Conservation (phyloP, 1,140 invertebrate species). For the Ooceraea biroi region DNA sequence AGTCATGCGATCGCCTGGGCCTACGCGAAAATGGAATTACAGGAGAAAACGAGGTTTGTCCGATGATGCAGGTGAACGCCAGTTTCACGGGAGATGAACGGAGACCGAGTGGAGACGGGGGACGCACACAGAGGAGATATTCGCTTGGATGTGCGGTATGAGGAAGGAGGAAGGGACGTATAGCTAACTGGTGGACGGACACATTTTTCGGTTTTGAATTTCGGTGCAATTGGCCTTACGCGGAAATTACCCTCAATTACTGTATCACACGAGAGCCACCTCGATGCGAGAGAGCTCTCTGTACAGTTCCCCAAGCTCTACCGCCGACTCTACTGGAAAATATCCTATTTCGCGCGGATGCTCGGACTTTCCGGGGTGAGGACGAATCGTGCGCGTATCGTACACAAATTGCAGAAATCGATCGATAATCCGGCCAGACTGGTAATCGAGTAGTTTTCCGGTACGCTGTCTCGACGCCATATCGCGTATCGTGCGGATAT, state of each 20-base stretch:
- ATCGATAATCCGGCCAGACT: constrained; percentile 72
- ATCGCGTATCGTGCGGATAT: constrained; percentile 47
- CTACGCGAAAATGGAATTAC: constrained; percentile 84
- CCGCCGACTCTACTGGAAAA: constrained; percentile 65
- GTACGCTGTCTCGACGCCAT: constrained; percentile 13
- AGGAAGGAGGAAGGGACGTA: neutral
- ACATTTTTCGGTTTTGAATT: constrained; percentile 82
- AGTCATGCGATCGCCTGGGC: constrained; percentile 80
- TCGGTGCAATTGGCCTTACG: constrained; percentile 75
- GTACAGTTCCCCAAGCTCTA: constrained; percentile 56
- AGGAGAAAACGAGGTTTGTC: constrained; percentile 80
- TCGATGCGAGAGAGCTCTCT: constrained; percentile 17
- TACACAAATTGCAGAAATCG: constrained; percentile 69
- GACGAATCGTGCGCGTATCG: neutral
- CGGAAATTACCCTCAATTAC: constrained; percentile 81
- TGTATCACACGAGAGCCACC: constrained; percentile 48
- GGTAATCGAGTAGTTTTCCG: constrained; percentile 68
- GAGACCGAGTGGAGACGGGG: constrained; percentile 57
- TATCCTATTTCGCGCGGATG: constrained; percentile 62
- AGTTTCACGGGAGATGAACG: constrained; percentile 66
- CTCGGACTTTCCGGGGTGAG: neutral
- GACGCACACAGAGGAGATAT: neutral
- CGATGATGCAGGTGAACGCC: constrained; percentile 81
- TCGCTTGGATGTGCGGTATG: neutral
- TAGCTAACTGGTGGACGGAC: constrained; percentile 36